Base-by-base conservation (phyloP, 2,888 invertebrate genomes). In the Orthosia cruda region DNA sequence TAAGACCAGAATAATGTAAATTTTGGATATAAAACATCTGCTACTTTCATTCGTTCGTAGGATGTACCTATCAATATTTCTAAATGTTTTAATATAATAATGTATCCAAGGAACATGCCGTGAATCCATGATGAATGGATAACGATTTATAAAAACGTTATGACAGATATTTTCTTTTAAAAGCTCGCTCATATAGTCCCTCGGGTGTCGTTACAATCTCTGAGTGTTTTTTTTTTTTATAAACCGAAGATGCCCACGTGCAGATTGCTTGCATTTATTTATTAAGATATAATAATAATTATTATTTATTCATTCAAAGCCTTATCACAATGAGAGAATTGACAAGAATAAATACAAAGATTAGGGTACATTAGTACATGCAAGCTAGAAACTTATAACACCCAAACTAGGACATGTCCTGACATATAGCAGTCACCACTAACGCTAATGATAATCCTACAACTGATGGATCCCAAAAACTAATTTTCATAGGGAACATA, bases 1-100 rank as follows among this genome's bases (percentile, higher is more conserved):
- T 52, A 67, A 57, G 26, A 54, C 72, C 50, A 63, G 26, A 76
- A 67, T 69, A 65, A 83, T 78, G 61, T 57, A 72, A 83, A 81
- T 72, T 4, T 57, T 3, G 52, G 32, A 40, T 52, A 40, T 26
- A 52, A 65, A 69, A 79, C 40, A 81, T 66, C 32, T 64, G 58
- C 49, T n/a, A 47, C 20, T 49, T n/a, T 23, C 47, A 32, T n/a
- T 63, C 40, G 47, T 15, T 62, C 47, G 11, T 7, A 18, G 20
- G 13, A 62, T 49, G 23, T 47, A 40, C 40, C 40, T 40, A 52
- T 62, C 50, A 67, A 74, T 74, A 67, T 78, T 67, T 32, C 47
- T 78, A 54, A 81, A 54, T 50, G 54, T 67, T 67, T 59, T n/a
- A 74, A 81, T n/a, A 81, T 50, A 58, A 75, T 75, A 49, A 57